Percentiles rank a stretch among this genome's conserved stretches.
phyloP scores from a whole-genome alignment of 2,888 invertebrate genomes.

The Drosophila quasianomalipes region DNA sequence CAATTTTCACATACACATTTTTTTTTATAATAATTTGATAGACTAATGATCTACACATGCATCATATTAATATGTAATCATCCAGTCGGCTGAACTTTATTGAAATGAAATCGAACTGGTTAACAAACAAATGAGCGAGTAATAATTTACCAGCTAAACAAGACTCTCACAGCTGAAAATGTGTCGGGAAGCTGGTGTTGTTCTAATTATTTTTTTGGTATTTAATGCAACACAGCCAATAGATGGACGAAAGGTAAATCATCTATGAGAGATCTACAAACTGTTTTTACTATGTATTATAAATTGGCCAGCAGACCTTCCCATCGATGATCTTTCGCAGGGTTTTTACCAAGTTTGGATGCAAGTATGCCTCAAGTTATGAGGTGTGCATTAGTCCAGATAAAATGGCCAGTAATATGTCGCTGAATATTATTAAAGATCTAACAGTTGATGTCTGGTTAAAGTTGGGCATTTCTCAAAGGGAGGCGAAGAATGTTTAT shows the following conservation, averaged over 20 bases:
- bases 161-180: neutral
- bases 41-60: neutral
- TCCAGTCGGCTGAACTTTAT: neutral
- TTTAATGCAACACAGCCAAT: neutral
- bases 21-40: neutral
- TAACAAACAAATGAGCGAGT: neutral
- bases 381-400: slow-evolving; percentile 38
- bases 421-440: slow-evolving; percentile 27
- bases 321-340: slow-evolving; percentile 40
- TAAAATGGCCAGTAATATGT: slow-evolving; percentile 40
- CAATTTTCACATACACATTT: neutral
- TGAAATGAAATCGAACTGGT: neutral
- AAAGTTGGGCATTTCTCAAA: slow-evolving; percentile 21
- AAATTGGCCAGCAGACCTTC: slow-evolving; percentile 22
- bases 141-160: neutral
- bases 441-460: slow-evolving; percentile 52
- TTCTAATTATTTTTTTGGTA: neutral
- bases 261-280: neutral
- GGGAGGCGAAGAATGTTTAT: slow-evolving; percentile 30
- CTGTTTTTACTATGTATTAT: neutral
- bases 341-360: slow-evolving; percentile 14
- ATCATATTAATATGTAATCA: neutral
- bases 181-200: neutral
- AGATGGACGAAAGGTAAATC: neutral
- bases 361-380: slow-evolving; percentile 46